phyloP scores from a whole-genome alignment of 2,888 invertebrate species.

The Hirtodrosophila trivittata region DNA sequence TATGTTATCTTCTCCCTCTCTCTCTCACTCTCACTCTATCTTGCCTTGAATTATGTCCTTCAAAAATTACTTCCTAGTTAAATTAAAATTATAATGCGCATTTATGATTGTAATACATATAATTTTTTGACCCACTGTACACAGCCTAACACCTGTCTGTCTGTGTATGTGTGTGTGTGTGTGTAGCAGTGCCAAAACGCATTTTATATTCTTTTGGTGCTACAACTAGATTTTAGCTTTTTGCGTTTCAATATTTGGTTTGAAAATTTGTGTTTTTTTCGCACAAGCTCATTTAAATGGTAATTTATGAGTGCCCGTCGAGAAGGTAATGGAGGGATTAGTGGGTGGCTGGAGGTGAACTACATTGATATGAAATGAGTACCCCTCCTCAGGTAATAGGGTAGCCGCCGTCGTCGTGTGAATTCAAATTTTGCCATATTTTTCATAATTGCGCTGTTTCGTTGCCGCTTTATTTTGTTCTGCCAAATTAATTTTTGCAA shows the following conservation, averaged over 20 bases:
- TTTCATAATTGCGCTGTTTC: slow-evolving; percentile 73
- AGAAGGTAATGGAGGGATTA: not conserved
- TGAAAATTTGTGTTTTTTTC: slow-evolving; percentile 60
- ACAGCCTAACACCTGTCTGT: slow-evolving; percentile 2
- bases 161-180: slow-evolving; percentile 8
- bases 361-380: no score
- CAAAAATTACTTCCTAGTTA: slow-evolving; percentile 3
- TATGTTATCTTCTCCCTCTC: not conserved
- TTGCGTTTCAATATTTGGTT: slow-evolving; percentile 76
- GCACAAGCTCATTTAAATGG: slow-evolving; percentile 76
- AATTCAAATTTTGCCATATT: slow-evolving; percentile 42
- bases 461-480: slow-evolving; percentile 42
- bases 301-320: slow-evolving; percentile 66
- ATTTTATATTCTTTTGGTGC: slow-evolving; percentile 48
- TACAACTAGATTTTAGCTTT: slow-evolving; percentile 49
- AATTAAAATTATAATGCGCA: slow-evolving; percentile 11
- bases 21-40: not conserved
- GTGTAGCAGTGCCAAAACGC: slow-evolving; percentile 37
- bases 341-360: not conserved
- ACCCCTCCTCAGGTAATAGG: slow-evolving; percentile 32
- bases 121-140: not conserved
- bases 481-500: slow-evolving; percentile 71
- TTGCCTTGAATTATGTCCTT: no score
- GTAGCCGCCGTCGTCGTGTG: slow-evolving; percentile 18
- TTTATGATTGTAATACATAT: not conserved